A percentile compares a stretch with the other conserved stretches of the same genome.
These are phyloP conservation scores for Brachymystax lenok DNA, from an alignment of 2,797 vertebrate species.

Conservation along the genomic window DNA sequence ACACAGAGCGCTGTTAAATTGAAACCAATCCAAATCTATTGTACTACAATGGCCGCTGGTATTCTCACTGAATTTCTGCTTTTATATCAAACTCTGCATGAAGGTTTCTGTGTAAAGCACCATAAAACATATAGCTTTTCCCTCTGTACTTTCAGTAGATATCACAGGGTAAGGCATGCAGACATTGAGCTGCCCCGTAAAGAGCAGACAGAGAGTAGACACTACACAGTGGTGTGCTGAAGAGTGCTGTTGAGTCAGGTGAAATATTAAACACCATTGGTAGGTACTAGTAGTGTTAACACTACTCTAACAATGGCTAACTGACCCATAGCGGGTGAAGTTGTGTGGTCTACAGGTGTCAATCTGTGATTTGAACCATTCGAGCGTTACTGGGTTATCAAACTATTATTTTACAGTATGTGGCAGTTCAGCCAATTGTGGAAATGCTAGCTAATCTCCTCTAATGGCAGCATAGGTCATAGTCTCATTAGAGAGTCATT, in stretches of 20 bases:
- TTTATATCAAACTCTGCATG: not conserved
- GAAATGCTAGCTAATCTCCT: not conserved
- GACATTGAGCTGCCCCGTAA: conserved; percentile 35
- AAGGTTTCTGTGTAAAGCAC: not conserved
- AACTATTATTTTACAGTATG: not conserved
- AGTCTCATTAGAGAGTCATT: not conserved
- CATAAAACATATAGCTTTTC: conserved; percentile 51
- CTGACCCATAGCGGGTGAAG: conserved; percentile 54
- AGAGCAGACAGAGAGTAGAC: conserved; percentile 33
- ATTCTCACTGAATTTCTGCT: not conserved
- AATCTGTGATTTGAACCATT: not conserved
- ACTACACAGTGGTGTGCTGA: conserved; percentile 39
- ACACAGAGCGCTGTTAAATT: not conserved
- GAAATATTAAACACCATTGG: conserved; percentile 58
- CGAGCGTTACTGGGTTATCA: not conserved
- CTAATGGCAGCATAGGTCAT: not conserved
- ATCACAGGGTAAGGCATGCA: conserved; percentile 52
- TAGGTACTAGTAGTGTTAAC: conserved; percentile 30
- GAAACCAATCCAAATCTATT: not conserved
- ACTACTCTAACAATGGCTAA: conserved; percentile 55
- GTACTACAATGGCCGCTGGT: not conserved
- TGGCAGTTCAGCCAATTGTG: not conserved
- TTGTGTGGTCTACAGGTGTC: conserved; percentile 20
- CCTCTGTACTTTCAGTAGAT: conserved; percentile 43
- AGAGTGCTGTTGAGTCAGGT: conserved; percentile 53